A percentile compares a stretch with the other conserved stretches of the same genome.
These are phyloP conservation scores for Onychostruthus taczanowskii DNA, from an alignment of 2,113 vertebrate species.

Conservation along the genomic window DNA sequence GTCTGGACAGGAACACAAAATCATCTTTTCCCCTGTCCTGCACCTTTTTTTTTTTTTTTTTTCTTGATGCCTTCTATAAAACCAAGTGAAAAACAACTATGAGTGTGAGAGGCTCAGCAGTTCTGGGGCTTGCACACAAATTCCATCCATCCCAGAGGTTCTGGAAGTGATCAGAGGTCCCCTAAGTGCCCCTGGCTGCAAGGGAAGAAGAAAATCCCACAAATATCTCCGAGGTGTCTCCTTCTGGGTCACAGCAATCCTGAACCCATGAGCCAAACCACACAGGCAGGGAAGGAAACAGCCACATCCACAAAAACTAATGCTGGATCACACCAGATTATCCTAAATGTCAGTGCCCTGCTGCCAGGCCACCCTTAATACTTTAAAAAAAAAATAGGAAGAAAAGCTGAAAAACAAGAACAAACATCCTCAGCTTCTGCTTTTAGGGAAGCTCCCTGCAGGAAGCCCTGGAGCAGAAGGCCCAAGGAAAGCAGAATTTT, in stretches of 20 bases:
- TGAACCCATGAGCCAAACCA: not conserved
- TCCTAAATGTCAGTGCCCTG: not conserved
- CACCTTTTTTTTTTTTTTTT: not conserved
- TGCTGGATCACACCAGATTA: not conserved
- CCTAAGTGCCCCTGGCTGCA: not conserved
- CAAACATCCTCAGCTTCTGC: not conserved
- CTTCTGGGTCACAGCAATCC: not conserved
- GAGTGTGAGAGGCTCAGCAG: rapidly evolving
- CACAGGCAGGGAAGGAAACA: not conserved
- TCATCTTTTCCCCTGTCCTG: not conserved
- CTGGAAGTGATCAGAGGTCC: not conserved
- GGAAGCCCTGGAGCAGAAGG: not conserved
- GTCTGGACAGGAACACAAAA: not conserved
- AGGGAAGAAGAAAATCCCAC: not conserved
- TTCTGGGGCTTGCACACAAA: not conserved
- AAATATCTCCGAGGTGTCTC: not conserved
- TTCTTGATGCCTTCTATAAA: not conserved
- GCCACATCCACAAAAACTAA: not conserved
- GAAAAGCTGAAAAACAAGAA: not conserved
- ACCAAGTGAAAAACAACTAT: not conserved
- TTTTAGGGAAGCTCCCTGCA: not conserved
- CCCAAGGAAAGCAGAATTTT: not conserved
- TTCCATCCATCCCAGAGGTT: not conserved
- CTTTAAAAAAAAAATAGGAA: not conserved
- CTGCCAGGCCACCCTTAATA: not conserved